These are phyloP conservation scores for Oreochromis mossambicus DNA, from an alignment of 2,797 vertebrate species.

Conservation along the genomic window DNA sequence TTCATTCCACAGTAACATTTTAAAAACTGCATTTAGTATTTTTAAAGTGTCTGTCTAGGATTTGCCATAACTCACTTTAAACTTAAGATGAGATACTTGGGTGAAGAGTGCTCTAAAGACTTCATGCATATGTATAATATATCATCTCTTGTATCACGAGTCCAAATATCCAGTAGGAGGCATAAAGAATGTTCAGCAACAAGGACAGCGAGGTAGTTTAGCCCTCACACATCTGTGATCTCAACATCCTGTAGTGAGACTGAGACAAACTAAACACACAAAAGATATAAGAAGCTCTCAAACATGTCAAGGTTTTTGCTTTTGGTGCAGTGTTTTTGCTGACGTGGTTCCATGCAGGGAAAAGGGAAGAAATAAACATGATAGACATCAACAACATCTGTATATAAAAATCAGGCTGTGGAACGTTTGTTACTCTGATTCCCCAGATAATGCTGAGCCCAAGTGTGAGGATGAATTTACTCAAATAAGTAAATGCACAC, in stretches of 20 bases:
- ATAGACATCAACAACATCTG: not conserved
- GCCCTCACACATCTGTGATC: not conserved
- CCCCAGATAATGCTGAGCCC: not conserved
- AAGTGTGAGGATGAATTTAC: not conserved
- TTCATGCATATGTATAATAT: not conserved
- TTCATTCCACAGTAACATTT: not conserved
- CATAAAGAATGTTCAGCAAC: not conserved
- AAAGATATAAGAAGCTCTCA: not conserved
- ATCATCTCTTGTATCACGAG: not conserved
- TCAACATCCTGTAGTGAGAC: not conserved
- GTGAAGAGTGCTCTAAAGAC: not conserved
- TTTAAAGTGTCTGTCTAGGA: not conserved
- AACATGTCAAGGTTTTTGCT: not conserved
- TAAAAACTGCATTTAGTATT: constrained; percentile 2
- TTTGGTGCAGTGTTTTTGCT: not conserved
- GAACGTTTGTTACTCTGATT: not conserved
- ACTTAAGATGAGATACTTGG: not conserved
- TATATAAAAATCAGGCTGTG: not conserved
- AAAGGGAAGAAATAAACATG: not conserved
- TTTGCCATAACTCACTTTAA: constrained; percentile 1
- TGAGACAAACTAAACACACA: not conserved
- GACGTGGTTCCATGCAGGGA: not conserved
- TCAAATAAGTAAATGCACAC: not conserved
- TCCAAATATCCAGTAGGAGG: not conserved
- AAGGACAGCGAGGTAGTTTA: not conserved